Evolutionary conservation across 2,797 vertebrate species (phyloP), one percentile per base, ranked within the genome.

Genomic region (Dermochelys coriacea): DNA sequence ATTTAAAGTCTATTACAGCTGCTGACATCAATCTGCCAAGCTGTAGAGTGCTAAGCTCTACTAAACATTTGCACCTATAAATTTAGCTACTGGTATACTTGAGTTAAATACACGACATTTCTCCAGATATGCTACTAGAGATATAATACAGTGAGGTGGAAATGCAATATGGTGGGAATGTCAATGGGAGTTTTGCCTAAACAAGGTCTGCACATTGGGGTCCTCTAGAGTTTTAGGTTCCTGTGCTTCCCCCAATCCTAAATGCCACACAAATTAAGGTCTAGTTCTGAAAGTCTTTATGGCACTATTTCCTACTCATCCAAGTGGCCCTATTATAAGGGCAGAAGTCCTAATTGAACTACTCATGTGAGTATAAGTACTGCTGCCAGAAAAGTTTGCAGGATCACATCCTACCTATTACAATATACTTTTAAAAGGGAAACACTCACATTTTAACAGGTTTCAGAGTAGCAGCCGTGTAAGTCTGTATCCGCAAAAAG

Each of bases 1-100:
- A 95, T 97, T 98, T 97, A 95, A 97, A 98, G 84, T 89, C 94
- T 95, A 93, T 97, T 97, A 97, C 2, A 14, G 81, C 81, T 88
- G 86, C 86, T 95, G 94, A 96, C 96, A 97, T 96, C 96, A 97
- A 96, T 97, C 94, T 97, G 93, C 92, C 97, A 97, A 95, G 84
- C 93, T 93, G 82, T 83, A 78, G 75, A 97, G 92, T 82, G 94
- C 77, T 91, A 91, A 97, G 91, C 91, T 93, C 85, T 91, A 86
- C 92, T 91, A 83, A 97, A 96, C 95, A 98, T 98, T 96, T 88
- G 86, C 93, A 95, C 90, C 92, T 95, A 94, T 91, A 97, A 96
- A 97, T 97, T 95, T 93, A 92, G 83, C 82, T 93, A 94, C 94
- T 94, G 54, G 77, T 91, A 41, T 71, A 93, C 85, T 95, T 85